A percentile compares a stretch with the other conserved stretches of the same genome.
Conservation (phyloP, 2,888 invertebrate genomes). For the Tubiluchus corallicola region DNA sequence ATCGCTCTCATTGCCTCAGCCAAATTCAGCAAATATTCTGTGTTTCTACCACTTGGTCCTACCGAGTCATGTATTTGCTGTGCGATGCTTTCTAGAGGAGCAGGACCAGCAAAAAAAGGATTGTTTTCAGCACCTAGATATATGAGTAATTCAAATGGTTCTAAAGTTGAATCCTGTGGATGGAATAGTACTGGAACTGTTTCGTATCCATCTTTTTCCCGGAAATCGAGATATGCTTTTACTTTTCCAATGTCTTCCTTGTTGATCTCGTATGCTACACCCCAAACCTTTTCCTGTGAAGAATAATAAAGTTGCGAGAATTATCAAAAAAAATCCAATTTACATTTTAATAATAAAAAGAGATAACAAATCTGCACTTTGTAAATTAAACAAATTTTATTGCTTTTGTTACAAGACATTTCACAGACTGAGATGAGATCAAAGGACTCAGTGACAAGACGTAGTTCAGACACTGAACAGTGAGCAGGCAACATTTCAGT, state of each 20-base stretch:
- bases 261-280: slow-evolving; percentile 67
- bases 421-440: no score
- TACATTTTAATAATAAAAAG: no score
- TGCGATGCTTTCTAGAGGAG: slow-evolving; percentile 57
- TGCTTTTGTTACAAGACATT: no score
- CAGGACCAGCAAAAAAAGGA: slow-evolving; percentile 55
- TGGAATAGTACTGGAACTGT: slow-evolving; percentile 50
- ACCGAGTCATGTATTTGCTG: slow-evolving; percentile 45
- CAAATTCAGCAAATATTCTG: slow-evolving; percentile 72
- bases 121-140: slow-evolving; percentile 68
- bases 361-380: no score
- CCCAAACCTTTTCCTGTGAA: slow-evolving; percentile 54
- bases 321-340: no score
- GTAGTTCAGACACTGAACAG: no score
- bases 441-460: no score
- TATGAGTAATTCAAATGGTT: slow-evolving; percentile 48
- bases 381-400: no score
- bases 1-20: slow-evolving; percentile 54
- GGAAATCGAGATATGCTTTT: slow-evolving; percentile 57
- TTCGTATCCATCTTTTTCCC: slow-evolving; percentile 83
- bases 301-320: slow-evolving; percentile 12
- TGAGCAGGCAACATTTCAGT: no score
- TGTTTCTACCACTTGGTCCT: slow-evolving; percentile 76
- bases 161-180: slow-evolving; percentile 32
- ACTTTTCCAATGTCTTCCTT: slow-evolving; percentile 36